Evolutionary conservation across 1,140 invertebrate species (phyloP).

Genomic region (Sarcophaga peregrina): DNA sequence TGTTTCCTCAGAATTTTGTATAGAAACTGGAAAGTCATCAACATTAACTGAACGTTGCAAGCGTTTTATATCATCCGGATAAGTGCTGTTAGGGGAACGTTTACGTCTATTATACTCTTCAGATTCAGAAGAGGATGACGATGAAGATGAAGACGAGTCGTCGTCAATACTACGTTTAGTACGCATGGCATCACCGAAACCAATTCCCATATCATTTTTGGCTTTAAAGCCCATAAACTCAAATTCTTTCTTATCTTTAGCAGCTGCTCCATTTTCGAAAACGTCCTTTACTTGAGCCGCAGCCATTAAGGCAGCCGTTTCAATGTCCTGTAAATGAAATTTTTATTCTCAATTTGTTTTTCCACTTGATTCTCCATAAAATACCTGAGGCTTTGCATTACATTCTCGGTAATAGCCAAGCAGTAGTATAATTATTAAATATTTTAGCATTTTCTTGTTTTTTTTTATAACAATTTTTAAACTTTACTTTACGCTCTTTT

Average conservation of each 20-base stretch:
- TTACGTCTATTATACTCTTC: slow-evolving; percentile 9
- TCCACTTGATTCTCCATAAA: neutral
- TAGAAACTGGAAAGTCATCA: too few species aligned
- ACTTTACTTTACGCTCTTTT: neutral
- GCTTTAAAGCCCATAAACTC: slow-evolving; percentile 51
- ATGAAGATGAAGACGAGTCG: neutral
- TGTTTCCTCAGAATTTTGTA: too few species aligned
- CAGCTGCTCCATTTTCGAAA: slow-evolving; percentile 51
- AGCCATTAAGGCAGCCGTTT: slow-evolving; percentile 50
- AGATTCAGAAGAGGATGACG: neutral
- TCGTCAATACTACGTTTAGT: slow-evolving; percentile 25
- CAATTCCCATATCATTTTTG: slow-evolving; percentile 45
- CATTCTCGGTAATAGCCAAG: neutral
- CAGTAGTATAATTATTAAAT: too few species aligned
- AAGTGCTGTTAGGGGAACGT: neutral
- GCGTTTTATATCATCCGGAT: neutral
- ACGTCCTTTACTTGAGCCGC: slow-evolving; percentile 50
- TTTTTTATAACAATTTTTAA: too few species aligned
- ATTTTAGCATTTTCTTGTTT: too few species aligned
- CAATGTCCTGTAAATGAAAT: neutral
- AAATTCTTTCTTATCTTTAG: slow-evolving; percentile 46
- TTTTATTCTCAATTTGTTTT: neutral
- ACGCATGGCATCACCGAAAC: slow-evolving; percentile 53
- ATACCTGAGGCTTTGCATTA: neutral
- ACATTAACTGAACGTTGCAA: neutral